Evolutionary conservation across 64 coral and sea anemone species (phyloP), one percentile per base, ranked within the genome.

Genomic region (Acropora yongei): DNA sequence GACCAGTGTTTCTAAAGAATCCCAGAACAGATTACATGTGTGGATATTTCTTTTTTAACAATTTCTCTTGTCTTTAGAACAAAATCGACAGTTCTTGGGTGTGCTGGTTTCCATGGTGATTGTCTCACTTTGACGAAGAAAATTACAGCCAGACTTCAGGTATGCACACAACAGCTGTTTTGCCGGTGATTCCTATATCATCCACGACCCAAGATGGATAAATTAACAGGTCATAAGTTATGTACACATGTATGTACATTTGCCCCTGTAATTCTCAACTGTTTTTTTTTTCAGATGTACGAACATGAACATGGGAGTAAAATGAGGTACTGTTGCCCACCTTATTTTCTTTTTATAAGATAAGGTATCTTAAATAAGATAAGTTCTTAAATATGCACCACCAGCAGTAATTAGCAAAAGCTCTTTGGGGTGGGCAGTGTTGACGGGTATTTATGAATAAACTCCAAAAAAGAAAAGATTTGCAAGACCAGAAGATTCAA

Each of bases 61-160:
- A 5, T 13, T 92, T 71, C 77, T 45, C 40, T 16, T 89, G 11
- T 51, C 19, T 58, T 77, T 82, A 98, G 97, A 76, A 99, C 97
- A 42, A 77, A 87, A 47, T 89, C 91, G 14, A 99, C 97, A 48
- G 94, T 99, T 49, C 92, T 99, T 80, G 97, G 97, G 9, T 99
- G 97, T 92, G 85, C 88, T 89, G 97, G 97, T 46, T 99, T 99
- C 84, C 97, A 99, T 94, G 97, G 97, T 18, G 97, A 99, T 92
- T 95, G 88, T 14, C 89, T 99, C 5, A 99, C 97, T 4, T 78
- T 99, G 18, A 99, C 97, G 12, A 99, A 99, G 92, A 84, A 89
- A 40, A 96, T 99, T 44, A 89, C 91, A 46, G 97, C 97, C 44
- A 96, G 97, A 89, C 82, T 99, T 78, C 97, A 99, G 97, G 97